Evolutionary conservation across 2,113 vertebrate species (phyloP).

Genomic region (Hyla sarda): DNA sequence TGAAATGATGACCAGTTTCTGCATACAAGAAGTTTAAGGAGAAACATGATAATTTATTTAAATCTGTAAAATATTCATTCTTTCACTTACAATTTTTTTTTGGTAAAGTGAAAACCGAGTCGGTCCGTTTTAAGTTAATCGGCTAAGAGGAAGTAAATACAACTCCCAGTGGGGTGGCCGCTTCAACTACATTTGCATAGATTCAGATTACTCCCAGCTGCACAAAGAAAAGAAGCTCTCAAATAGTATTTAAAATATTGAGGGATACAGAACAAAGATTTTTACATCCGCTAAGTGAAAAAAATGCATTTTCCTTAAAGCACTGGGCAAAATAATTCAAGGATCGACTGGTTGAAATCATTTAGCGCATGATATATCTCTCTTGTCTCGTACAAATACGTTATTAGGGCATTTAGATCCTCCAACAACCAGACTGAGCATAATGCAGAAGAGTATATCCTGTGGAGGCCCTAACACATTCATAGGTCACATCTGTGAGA

Average conservation of each 20-base stretch:
- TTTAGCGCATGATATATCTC: no score
- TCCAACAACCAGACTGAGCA: no score
- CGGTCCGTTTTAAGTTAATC: conserved; percentile 45
- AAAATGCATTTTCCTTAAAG: neutral
- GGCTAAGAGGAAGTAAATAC: conserved; percentile 37
- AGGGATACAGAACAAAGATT: conserved; percentile 29
- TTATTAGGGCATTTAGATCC: no score
- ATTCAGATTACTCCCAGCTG: conserved; percentile 53
- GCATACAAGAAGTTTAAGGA: neutral
- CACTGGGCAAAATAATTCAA: conserved; percentile 1
- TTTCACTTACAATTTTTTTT: conserved; percentile 10
- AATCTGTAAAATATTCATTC: conserved; percentile 34
- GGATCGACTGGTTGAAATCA: no score
- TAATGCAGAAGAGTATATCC: no score
- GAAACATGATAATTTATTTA: conserved; percentile 30
- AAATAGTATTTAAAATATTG: conserved; percentile 40
- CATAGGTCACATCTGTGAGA: no score
- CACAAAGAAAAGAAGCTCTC: conserved; percentile 39
- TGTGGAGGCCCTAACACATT: no score
- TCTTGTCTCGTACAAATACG: no score
- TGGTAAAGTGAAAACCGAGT: conserved; percentile 19
- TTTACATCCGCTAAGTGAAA: conserved; percentile 39
- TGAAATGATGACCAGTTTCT: neutral
- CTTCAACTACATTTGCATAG: conserved; percentile 48
- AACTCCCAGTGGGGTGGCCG: conserved; percentile 46